These are phyloP conservation scores for Burhinus bistriatus DNA, from an alignment of 2,113 vertebrate genomes.

Conservation along the genomic window DNA sequence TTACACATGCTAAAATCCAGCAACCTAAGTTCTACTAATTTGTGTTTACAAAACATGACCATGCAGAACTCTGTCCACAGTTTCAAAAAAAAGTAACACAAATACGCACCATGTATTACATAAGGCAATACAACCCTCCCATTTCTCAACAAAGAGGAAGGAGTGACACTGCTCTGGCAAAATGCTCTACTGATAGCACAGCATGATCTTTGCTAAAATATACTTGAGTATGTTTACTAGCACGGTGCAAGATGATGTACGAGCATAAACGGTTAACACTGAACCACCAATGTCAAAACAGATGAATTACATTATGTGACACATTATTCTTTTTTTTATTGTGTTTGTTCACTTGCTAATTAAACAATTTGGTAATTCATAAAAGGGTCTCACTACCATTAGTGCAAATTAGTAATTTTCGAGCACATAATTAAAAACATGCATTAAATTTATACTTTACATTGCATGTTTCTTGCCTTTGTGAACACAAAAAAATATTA, in stretches of 20 bases:
- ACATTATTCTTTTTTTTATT: not conserved
- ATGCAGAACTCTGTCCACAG: not conserved
- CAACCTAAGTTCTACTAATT: not conserved
- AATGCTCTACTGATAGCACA: not conserved
- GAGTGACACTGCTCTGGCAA: not conserved
- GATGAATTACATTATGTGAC: not conserved
- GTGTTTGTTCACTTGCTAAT: conserved; percentile 1
- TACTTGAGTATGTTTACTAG: not conserved
- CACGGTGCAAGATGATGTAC: not conserved
- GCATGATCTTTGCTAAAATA: not conserved
- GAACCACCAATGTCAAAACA: not conserved
- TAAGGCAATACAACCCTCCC: not conserved
- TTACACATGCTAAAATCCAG: not conserved
- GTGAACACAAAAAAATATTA: not conserved
- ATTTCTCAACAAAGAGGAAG: not conserved
- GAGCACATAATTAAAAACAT: not conserved
- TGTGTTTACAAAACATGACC: not conserved
- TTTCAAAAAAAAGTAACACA: not conserved
- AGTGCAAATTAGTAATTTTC: conserved; percentile 7
- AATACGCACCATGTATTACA: not conserved
- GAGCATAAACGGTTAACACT: not conserved
- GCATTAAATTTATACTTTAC: not conserved
- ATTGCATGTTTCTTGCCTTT: not conserved
- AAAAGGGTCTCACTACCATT: not conserved
- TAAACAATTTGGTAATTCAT: not conserved